Conservation (phyloP, 2,113 vertebrate species). For the Gorsachius goisagi region DNA sequence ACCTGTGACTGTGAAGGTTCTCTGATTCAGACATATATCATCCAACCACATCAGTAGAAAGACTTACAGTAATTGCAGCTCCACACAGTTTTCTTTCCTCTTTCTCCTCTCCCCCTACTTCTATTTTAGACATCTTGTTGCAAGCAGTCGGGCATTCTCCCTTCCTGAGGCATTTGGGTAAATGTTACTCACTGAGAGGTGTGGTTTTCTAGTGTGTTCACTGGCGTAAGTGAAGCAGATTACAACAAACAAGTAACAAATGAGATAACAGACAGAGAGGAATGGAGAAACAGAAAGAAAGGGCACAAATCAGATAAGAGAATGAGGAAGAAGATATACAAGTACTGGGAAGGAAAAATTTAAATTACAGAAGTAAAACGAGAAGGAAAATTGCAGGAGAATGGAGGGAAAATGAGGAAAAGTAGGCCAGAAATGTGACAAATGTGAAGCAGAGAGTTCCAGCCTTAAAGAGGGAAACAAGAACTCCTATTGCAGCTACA, state of each 20-base stretch:
- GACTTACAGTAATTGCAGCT: constrained; percentile 11
- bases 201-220: background rate
- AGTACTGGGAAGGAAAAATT: background rate
- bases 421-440: background rate
- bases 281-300: background rate
- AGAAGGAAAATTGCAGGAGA: background rate
- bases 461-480: background rate
- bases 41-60: background rate
- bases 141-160: background rate
- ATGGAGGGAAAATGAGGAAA: background rate
- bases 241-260: background rate
- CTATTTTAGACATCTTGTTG: background rate
- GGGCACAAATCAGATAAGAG: background rate
- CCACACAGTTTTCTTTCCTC: background rate
- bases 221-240: background rate
- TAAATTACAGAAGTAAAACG: background rate
- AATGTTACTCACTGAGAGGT: background rate
- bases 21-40: constrained; percentile 27
- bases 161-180: background rate
- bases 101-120: background rate
- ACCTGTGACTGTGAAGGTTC: constrained; percentile 25
- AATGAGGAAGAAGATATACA: background rate
- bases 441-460: background rate
- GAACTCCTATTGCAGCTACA: background rate
- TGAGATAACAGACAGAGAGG: background rate